phyloP scores from a whole-genome alignment of 1,140 invertebrate genomes.

The Meloidogyne chitwoodi region DNA sequence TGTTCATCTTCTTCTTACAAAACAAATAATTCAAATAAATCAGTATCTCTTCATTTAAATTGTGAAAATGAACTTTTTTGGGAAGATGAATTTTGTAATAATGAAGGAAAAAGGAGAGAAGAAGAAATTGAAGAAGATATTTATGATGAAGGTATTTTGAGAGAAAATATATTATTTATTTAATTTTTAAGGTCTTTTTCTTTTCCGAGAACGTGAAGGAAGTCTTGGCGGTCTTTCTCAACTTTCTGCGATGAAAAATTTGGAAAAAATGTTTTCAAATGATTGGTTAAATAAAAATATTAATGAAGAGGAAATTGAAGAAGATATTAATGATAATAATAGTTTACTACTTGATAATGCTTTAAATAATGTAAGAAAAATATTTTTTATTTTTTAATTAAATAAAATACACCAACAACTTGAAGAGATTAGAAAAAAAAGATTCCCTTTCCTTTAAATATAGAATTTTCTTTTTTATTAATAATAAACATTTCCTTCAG shows the following conservation, averaged over 20 bases:
- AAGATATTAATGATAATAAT: background rate
- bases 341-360: conserved; percentile 16
- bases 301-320: background rate
- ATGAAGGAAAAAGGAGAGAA: background rate
- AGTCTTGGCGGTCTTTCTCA: conserved; percentile 15
- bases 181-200: conserved; percentile 11
- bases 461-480: no score
- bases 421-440: no score
- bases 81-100: conserved; percentile 14
- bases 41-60: background rate
- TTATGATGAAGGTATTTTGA: background rate
- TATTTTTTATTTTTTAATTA: no score
- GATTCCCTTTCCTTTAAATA: no score
- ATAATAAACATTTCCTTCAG: no score
- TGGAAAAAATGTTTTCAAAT: conserved; percentile 15
- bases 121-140: background rate
- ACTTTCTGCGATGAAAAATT: conserved; percentile 18
- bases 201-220: conserved; percentile 7
- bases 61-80: conserved; percentile 13
- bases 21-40: background rate
- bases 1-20: background rate
- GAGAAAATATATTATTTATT: background rate
- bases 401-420: no score
- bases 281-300: background rate
- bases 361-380: background rate